phyloP scores from a whole-genome alignment of 2,888 invertebrate genomes.

The Eupsilia transversa region DNA sequence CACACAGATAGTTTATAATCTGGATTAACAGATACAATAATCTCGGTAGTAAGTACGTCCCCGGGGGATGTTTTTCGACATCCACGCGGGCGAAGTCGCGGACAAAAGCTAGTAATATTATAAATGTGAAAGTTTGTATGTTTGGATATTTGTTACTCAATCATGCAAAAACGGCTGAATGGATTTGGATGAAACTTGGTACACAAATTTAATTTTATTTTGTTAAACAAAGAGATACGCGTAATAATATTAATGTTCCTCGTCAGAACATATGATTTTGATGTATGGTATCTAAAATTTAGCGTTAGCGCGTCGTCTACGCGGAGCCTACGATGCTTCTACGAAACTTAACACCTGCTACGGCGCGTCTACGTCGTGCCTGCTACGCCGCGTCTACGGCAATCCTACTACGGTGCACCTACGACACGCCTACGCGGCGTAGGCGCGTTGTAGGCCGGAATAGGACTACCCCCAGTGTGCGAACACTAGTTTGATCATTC shows the following conservation, averaged over 20 bases:
- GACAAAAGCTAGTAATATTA: too few relatives aligned
- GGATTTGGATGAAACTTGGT: neutral
- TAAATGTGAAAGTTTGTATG: too few relatives aligned
- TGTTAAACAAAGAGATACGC: neutral
- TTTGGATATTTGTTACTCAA: neutral
- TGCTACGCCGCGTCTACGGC: slow-evolving; percentile 1
- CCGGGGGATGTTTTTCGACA: too few relatives aligned
- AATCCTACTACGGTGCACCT: neutral
- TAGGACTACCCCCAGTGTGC: neutral
- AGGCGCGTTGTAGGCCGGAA: neutral
- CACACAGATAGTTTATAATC: too few relatives aligned
- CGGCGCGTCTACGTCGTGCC: neutral
- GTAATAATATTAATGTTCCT: neutral
- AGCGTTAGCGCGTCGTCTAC: neutral
- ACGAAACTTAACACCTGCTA: slow-evolving; percentile 2
- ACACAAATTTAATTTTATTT: neutral
- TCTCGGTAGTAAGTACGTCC: too few relatives aligned
- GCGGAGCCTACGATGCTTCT: neutral
- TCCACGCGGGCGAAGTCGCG: too few relatives aligned
- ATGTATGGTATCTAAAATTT: neutral
- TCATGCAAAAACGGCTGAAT: neutral
- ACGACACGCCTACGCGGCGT: neutral
- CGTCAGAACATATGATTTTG: neutral
- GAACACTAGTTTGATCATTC: neutral
- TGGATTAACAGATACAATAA: too few relatives aligned